Evolutionary conservation across 2,113 vertebrate species (phyloP).

Genomic region (Todiramphus chloris): DNA sequence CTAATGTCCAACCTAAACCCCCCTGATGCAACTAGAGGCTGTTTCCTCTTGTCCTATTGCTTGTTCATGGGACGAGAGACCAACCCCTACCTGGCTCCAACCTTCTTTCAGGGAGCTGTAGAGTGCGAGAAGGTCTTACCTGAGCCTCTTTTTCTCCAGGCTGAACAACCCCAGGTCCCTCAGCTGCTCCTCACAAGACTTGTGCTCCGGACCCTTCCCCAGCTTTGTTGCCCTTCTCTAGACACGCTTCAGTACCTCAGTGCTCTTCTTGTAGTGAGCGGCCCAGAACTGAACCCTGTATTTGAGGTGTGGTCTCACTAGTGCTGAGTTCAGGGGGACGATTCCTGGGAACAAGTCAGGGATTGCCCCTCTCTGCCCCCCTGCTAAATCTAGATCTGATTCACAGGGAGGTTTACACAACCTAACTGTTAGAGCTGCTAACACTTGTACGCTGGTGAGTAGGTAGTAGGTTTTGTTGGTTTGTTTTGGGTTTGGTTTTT

Average conservation of each 20-base stretch:
- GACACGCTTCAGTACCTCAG: neutral
- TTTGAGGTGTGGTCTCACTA: neutral
- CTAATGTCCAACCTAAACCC: neutral
- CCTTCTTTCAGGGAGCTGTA: neutral
- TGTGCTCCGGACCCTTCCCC: neutral
- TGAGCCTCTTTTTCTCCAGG: neutral
- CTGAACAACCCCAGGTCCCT: neutral
- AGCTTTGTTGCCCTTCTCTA: neutral
- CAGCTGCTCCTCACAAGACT: neutral
- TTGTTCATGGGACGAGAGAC: neutral
- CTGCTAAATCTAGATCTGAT: neutral
- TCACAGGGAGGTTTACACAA: neutral
- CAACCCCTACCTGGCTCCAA: neutral
- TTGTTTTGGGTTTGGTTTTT: neutral
- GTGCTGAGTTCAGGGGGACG: accelerated
- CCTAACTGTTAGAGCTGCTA: neutral
- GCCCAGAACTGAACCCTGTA: neutral
- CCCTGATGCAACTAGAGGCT: neutral
- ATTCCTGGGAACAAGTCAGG: neutral
- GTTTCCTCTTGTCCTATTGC: neutral
- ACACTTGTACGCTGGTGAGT: neutral
- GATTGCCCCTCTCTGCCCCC: neutral
- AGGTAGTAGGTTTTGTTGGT: neutral
- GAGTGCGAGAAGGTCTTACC: neutral
- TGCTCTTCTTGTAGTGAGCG: neutral